Percentiles rank a stretch among this genome's conserved stretches.
Evolutionary conservation across 2,888 invertebrate species (phyloP).

Genomic region (Physocephala rufipes): DNA sequence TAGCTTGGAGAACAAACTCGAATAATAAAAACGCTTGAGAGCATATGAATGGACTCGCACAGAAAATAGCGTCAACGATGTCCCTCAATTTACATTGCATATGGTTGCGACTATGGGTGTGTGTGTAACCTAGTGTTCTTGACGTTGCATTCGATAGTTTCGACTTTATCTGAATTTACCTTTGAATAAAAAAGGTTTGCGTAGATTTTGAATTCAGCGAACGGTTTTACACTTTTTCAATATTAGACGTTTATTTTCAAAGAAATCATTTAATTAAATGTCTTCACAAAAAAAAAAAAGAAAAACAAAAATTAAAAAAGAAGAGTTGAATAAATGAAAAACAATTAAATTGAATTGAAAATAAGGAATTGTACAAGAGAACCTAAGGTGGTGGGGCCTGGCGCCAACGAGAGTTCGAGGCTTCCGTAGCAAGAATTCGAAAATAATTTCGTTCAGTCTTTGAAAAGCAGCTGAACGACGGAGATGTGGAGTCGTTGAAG

Average conservation of each 20-base stretch:
- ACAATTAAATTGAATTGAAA: not conserved
- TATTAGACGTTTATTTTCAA: too few relatives aligned
- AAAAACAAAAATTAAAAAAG: not conserved
- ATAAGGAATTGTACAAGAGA: not conserved
- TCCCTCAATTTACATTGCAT: too few relatives aligned
- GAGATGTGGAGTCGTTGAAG: constrained; percentile 29
- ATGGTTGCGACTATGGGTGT: too few relatives aligned
- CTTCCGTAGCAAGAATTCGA: constrained; percentile 39
- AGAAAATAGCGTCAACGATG: too few relatives aligned
- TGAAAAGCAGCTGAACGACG: constrained; percentile 41
- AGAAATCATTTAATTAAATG: not conserved
- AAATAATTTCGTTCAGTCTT: constrained; percentile 42
- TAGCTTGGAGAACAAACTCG: too few relatives aligned
- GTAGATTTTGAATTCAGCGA: not conserved
- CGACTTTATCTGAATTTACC: too few relatives aligned
- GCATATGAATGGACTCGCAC: too few relatives aligned
- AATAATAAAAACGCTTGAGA: too few relatives aligned
- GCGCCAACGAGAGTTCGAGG: not conserved
- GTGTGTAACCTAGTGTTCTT: too few relatives aligned
- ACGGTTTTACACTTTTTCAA: too few relatives aligned
- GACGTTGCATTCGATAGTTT: too few relatives aligned
- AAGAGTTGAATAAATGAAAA: not conserved
- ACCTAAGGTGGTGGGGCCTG: not conserved
- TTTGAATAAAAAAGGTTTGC: too few relatives aligned
- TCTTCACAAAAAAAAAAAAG: not conserved